phyloP scores from a whole-genome alignment of 2,113 vertebrate species.

The Phyllostomus discolor region DNA sequence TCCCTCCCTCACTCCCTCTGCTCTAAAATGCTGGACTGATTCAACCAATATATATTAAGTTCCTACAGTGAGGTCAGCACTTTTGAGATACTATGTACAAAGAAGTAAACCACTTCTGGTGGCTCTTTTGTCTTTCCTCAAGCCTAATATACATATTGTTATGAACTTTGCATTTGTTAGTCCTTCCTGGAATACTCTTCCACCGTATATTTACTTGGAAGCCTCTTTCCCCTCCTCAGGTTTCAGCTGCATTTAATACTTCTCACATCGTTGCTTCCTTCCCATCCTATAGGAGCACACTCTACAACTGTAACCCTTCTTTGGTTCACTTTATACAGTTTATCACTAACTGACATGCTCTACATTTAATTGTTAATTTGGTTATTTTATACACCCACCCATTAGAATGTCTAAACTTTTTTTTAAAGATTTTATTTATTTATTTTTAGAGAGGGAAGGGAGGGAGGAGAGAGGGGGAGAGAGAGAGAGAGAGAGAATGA shows the following conservation, averaged over 20 bases:
- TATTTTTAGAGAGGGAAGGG: too few relatives aligned
- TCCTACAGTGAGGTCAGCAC: background rate
- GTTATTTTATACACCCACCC: background rate
- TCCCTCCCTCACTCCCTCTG: background rate
- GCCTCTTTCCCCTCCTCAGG: background rate
- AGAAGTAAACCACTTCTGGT: background rate
- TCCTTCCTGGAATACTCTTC: background rate
- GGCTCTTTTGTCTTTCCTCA: background rate
- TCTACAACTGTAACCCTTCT: background rate
- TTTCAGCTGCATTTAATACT: background rate
- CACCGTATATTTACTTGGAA: too few relatives aligned
- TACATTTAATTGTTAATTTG: background rate
- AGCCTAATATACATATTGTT: too few relatives aligned
- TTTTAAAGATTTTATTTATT: too few relatives aligned
- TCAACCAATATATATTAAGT: background rate
- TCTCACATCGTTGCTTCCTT: background rate
- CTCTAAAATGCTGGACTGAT: background rate
- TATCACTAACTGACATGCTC: background rate
- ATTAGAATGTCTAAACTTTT: background rate
- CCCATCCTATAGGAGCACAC: background rate
- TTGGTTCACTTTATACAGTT: background rate
- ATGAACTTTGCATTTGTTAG: background rate
- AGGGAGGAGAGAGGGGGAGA: too few relatives aligned
- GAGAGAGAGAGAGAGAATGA: too few relatives aligned
- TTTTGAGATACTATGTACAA: background rate